Conservation (phyloP, 2,113 vertebrate species). For the Corythaixoides concolor region DNA sequence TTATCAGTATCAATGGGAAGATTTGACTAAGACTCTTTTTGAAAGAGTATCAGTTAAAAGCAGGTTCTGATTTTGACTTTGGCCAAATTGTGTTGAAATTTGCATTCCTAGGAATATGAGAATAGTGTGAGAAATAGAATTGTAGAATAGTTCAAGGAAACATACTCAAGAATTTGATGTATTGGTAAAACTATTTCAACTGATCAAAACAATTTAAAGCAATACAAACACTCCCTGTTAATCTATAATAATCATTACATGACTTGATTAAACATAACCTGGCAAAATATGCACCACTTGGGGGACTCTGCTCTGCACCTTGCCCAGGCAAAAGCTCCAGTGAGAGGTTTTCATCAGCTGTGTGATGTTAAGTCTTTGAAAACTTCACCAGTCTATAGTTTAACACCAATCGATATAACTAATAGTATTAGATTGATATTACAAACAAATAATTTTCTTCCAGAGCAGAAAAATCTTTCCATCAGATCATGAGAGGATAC, state of each 20-base stretch:
- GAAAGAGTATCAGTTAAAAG: conserved; percentile 15
- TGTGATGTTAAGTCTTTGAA: conserved; percentile 21
- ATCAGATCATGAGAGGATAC: conserved; percentile 46
- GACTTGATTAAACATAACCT: conserved; percentile 45
- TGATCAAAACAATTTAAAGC: conserved; percentile 16
- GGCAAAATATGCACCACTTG: background rate
- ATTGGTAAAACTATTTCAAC: conserved; percentile 19
- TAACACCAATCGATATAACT: conserved; percentile 39
- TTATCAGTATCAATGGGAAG: background rate
- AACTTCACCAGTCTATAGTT: background rate
- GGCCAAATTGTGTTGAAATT: background rate
- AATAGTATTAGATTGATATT: conserved; percentile 58
- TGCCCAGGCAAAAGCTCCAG: background rate
- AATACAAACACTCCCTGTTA: conserved; percentile 31
- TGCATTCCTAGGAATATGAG: conserved; percentile 17
- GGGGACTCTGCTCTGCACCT: background rate
- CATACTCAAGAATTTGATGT: background rate
- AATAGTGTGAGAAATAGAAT: background rate
- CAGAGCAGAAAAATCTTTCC: conserved; percentile 64
- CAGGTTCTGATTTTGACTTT: conserved; percentile 7
- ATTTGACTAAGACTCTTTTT: background rate
- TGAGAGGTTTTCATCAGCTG: conserved; percentile 24
- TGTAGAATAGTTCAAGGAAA: background rate
- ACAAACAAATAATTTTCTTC: conserved; percentile 65
- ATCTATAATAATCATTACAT: conserved; percentile 8